Conservation (phyloP, 2,113 vertebrate species). For the Pristiophorus japonicus region DNA sequence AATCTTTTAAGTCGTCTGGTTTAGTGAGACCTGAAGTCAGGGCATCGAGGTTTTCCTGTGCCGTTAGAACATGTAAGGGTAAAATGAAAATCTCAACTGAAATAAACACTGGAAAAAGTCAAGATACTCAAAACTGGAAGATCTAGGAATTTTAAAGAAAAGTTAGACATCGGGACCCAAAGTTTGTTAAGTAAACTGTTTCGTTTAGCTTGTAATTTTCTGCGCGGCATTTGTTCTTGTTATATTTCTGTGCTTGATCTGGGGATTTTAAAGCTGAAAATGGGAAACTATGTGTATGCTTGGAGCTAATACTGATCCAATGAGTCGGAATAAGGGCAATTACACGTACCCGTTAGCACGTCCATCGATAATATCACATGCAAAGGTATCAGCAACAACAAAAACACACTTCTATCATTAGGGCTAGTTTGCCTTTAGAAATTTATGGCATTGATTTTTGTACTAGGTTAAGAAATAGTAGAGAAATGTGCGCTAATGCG, state of each 20-base stretch:
- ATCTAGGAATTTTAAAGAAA: background rate
- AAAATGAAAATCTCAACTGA: background rate
- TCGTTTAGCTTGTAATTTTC: background rate
- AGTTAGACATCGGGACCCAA: too few relatives aligned
- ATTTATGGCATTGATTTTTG: slow-evolving; percentile 27
- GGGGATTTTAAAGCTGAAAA: background rate
- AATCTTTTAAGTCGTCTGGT: background rate
- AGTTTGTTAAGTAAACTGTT: background rate
- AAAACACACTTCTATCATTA: background rate
- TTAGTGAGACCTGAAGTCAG: background rate
- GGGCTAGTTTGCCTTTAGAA: background rate
- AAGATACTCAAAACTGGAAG: background rate
- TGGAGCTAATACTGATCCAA: background rate
- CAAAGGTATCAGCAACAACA: background rate
- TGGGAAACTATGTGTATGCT: too few relatives aligned
- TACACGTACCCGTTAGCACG: background rate
- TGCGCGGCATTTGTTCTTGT: background rate
- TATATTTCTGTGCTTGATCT: too few relatives aligned
- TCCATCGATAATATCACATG: background rate
- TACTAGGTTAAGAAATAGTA: slow-evolving; percentile 26
- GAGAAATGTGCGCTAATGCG: slow-evolving; percentile 25
- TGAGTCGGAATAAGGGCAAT: too few relatives aligned
- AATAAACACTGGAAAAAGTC: background rate
- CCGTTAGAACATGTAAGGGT: background rate
- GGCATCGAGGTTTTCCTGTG: background rate